These are phyloP conservation scores for Scaptomyza montana DNA, from an alignment of 1,140 invertebrate species.

Conservation along the genomic window DNA sequence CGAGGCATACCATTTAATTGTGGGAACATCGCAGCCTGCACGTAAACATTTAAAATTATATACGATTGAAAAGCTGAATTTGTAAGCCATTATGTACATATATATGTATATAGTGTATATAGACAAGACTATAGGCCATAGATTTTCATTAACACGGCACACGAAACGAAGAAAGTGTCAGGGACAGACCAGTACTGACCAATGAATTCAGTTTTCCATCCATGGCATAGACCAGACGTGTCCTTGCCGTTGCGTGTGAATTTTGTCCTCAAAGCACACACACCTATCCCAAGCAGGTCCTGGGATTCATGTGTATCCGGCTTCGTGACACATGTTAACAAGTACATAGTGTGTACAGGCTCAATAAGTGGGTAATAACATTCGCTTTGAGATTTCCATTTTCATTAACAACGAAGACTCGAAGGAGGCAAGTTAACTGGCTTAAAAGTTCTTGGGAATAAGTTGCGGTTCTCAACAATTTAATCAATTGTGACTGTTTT, in stretches of 20 bases:
- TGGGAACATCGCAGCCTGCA: slow-evolving; percentile 60
- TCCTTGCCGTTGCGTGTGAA: slow-evolving; percentile 70
- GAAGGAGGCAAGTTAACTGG: slow-evolving; percentile 57
- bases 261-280: slow-evolving; percentile 4
- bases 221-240: slow-evolving; percentile 29
- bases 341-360: slow-evolving; percentile 37
- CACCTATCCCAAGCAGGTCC: slow-evolving; percentile 1
- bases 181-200: slow-evolving; percentile 5
- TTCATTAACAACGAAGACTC: slow-evolving; percentile 65
- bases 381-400: slow-evolving; percentile 26
- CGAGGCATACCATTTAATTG: slow-evolving; percentile 63
- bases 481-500: background rate
- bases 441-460: background rate
- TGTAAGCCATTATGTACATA: slow-evolving; percentile 37
- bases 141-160: slow-evolving; percentile 66
- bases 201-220: slow-evolving; percentile 4
- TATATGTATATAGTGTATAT: slow-evolving; percentile 16
- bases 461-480: background rate
- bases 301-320: slow-evolving; percentile 2
- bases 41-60: slow-evolving; percentile 46
- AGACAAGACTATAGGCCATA: slow-evolving; percentile 16
- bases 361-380: slow-evolving; percentile 12
- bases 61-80: slow-evolving; percentile 51
- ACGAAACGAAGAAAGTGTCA: slow-evolving; percentile 41
- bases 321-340: slow-evolving; percentile 7